phyloP scores from a whole-genome alignment of 1,140 invertebrate species.

The Drosophila prosaltans region DNA sequence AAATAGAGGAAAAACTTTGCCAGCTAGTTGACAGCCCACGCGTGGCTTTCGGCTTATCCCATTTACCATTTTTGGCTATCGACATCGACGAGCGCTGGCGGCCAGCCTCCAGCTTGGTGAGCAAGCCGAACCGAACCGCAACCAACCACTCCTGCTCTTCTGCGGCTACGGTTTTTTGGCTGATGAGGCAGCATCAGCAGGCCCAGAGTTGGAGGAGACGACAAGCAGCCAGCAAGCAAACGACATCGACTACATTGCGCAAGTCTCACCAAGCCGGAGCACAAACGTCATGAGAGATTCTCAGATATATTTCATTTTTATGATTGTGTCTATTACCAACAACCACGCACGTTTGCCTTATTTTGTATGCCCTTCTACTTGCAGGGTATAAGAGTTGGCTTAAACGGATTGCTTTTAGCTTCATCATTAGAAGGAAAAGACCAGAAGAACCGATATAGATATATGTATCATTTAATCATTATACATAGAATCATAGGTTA shows the following conservation, averaged over 20 bases:
- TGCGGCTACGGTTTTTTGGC: slow-evolving; percentile 31
- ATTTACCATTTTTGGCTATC: slow-evolving; percentile 82
- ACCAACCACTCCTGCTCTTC: slow-evolving; percentile 70
- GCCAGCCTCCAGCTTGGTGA: slow-evolving; percentile 56
- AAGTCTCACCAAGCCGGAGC: slow-evolving; percentile 53
- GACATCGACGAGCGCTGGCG: slow-evolving; percentile 66
- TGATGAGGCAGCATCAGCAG: slow-evolving; percentile 60
- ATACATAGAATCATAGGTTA: too few relatives aligned
- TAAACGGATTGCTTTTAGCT: background rate
- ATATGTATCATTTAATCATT: too few relatives aligned
- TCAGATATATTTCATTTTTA: slow-evolving; percentile 82
- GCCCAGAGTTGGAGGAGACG: slow-evolving; percentile 40
- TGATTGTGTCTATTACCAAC: slow-evolving; percentile 81
- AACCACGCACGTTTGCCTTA: slow-evolving; percentile 75
- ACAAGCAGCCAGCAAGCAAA: slow-evolving; percentile 7
- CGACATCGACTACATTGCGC: slow-evolving; percentile 51
- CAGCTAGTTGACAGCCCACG: slow-evolving; percentile 72
- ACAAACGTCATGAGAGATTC: slow-evolving; percentile 74
- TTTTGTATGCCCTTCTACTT: slow-evolving; percentile 32
- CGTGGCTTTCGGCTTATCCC: slow-evolving; percentile 78
- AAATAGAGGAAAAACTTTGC: slow-evolving; percentile 11
- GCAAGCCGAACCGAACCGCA: slow-evolving; percentile 22
- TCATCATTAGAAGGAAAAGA: too few relatives aligned
- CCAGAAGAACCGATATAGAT: too few relatives aligned
- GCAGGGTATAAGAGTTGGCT: background rate